These are phyloP conservation scores for Enteromius anoplus DNA, from an alignment of 2,797 vertebrate genomes.

Conservation along the genomic window DNA sequence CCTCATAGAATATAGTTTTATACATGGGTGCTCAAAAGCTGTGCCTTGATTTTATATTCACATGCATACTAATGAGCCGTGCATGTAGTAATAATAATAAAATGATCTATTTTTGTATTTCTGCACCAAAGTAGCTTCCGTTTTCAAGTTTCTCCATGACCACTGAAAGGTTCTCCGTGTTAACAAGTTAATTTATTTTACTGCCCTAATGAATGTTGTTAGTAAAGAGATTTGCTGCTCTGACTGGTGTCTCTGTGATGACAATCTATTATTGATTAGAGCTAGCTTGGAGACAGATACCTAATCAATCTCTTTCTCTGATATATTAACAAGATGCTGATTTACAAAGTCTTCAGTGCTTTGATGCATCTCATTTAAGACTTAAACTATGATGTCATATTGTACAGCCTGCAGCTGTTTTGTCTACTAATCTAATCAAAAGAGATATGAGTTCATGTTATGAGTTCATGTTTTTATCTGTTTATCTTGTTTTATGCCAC, in stretches of 20 bases:
- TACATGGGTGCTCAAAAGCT: neutral
- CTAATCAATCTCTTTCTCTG: slow-evolving; percentile 11
- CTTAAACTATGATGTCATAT: neutral
- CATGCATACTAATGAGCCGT: slow-evolving; percentile 11
- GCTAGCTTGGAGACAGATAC: neutral
- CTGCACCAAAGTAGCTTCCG: slow-evolving; percentile 20
- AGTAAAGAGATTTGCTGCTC: neutral
- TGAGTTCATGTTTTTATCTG: neutral
- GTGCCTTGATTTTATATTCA: neutral
- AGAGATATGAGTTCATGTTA: too few relatives aligned
- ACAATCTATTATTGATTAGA: slow-evolving; percentile 13
- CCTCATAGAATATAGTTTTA: neutral
- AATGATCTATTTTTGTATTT: slow-evolving; percentile 27
- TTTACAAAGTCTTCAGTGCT: slow-evolving; percentile 11
- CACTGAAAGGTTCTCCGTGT: neutral
- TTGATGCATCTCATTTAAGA: neutral
- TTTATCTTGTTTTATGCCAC: neutral
- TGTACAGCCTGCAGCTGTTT: neutral
- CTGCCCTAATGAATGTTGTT: slow-evolving; percentile 4
- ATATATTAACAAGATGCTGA: slow-evolving; percentile 4
- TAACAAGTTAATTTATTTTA: slow-evolving; percentile 4
- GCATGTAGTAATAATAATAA: neutral
- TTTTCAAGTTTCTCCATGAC: neutral
- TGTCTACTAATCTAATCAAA: neutral
- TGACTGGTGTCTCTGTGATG: slow-evolving; percentile 16